Evolutionary conservation across 2,113 vertebrate species (phyloP), one percentile per base, ranked within the genome.

Genomic region (Anthoscopus minutus): DNA sequence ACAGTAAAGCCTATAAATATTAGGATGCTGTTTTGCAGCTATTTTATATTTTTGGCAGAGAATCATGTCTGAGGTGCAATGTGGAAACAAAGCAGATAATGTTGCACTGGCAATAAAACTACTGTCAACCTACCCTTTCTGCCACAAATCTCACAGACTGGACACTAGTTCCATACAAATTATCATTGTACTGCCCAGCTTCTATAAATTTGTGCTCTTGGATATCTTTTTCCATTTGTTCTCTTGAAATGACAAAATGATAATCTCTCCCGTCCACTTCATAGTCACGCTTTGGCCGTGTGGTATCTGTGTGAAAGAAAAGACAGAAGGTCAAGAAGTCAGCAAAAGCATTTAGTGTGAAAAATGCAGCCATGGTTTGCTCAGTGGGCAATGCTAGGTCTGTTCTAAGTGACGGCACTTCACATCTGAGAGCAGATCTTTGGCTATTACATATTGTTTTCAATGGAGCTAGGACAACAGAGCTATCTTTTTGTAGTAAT

Each of bases 191-290:
- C 97, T 99, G 99, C 89, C 99, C 99, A 5, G 99, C 99, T 97
- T 99, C 99, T 73, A 99, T 99, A 96, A 99, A 99, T 97, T 99
- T 99, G 98, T 99, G 99, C 98, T 99, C 99, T 98, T 99, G 99
- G 86, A 99, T 99, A 92, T 99, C 99, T 93, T 98, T 99, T 96
- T 99, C 99, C 99, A 99, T 99, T 97, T 99, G 99, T 93, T 99
- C 99, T 97, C 99, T 98, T 89, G 99, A 99, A 96, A 97, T 98
- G 96, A 99, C 98, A 94, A 99, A 99, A 97, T 99, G 99, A 95
- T 99, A 99, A 97, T 99, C 99, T 92, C 98, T 98, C 42, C 98
- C 99, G 42, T 99, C 99, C 81, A 99, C 98, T 96, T 99, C 99
- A 11, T 99, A 99, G 96, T 99, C 99, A 93, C 99, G 98, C 97